These are phyloP conservation scores for Sebastes trivittatus DNA, from an alignment of 2,797 vertebrate genomes.

Conservation along the genomic window DNA sequence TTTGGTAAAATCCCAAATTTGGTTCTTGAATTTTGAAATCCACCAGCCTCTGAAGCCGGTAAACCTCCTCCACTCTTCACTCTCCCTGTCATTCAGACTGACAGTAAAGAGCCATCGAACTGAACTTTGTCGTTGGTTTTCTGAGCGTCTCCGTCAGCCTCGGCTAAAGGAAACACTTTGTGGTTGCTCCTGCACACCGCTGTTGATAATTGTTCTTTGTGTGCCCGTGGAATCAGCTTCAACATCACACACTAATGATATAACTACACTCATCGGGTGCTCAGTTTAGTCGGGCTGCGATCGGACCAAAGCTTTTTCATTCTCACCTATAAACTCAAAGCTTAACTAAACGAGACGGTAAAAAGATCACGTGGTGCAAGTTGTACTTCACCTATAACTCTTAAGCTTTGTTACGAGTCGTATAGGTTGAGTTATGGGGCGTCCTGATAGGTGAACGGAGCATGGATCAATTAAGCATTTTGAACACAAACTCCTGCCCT, in stretches of 20 bases:
- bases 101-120: not conserved
- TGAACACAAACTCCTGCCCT: not conserved
- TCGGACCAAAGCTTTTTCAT: not conserved
- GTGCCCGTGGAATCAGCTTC: slow-evolving; percentile 42
- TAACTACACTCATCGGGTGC: not conserved
- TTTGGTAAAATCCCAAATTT: not conserved
- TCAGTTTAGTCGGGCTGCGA: too few relatives aligned
- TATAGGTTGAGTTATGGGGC: not conserved
- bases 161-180: slow-evolving; percentile 8
- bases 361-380: not conserved
- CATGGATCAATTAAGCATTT: not conserved
- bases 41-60: not conserved
- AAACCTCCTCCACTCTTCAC: not conserved
- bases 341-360: not conserved
- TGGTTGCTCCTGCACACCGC: slow-evolving; percentile 35
- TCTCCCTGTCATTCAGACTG: not conserved
- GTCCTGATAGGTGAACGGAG: not conserved
- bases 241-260: not conserved
- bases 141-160: not conserved
- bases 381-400: not conserved
- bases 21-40: not conserved
- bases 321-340: not conserved
- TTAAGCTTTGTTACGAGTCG: not conserved
- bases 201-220: slow-evolving; percentile 22
- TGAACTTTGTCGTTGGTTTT: not conserved